phyloP scores from a whole-genome alignment of 2,797 vertebrate species.

The Eremophila alpestris region DNA sequence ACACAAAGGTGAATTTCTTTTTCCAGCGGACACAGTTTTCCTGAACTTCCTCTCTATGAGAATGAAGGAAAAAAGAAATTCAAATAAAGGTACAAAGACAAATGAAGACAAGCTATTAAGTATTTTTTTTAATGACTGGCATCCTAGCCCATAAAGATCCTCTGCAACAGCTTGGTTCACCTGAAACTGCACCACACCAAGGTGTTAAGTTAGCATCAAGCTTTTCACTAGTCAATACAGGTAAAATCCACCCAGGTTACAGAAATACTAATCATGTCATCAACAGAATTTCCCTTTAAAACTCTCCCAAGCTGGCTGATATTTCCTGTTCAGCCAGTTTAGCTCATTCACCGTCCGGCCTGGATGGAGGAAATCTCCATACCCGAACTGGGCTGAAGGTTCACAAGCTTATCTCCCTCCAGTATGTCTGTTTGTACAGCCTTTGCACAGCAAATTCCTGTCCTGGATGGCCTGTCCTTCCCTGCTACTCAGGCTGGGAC shows the following conservation, averaged over 20 bases:
- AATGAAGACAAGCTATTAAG: background rate
- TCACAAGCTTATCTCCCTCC: background rate
- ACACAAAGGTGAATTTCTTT: slow-evolving; percentile 92
- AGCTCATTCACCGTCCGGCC: background rate
- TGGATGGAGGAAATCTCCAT: background rate
- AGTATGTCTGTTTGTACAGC: background rate
- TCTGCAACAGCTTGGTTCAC: background rate
- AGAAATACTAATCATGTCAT: background rate
- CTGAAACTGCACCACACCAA: background rate
- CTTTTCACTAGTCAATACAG: background rate
- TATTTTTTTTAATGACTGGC: background rate
- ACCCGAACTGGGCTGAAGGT: background rate
- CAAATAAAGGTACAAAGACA: background rate
- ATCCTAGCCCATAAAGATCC: background rate
- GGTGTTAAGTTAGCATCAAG: background rate
- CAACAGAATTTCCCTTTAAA: slow-evolving; percentile 1
- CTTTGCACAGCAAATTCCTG: background rate
- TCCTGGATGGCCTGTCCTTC: background rate
- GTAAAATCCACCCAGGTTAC: background rate
- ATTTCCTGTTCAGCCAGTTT: slow-evolving; percentile 37
- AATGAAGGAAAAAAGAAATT: background rate
- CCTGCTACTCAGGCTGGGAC: background rate
- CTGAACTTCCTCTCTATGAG: slow-evolving; percentile 89
- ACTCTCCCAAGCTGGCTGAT: background rate
- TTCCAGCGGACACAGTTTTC: slow-evolving; percentile 94